phyloP scores from a whole-genome alignment of 2,888 invertebrate genomes.

The Craniophora ligustri region DNA sequence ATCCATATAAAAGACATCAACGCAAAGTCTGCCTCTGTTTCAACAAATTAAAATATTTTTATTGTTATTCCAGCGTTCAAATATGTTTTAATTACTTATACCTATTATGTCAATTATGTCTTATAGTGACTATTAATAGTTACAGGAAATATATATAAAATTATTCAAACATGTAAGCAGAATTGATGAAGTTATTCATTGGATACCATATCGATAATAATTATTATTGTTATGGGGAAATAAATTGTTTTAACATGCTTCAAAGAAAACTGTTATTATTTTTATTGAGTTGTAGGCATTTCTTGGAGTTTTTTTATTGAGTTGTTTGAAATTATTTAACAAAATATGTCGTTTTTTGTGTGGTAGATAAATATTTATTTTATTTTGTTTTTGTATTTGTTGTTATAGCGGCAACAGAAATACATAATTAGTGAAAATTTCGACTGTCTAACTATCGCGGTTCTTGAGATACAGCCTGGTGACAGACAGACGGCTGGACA shows the following conservation, averaged over 20 bases:
- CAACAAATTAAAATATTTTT: conserved; percentile 5
- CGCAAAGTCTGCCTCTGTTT: conserved; percentile 15
- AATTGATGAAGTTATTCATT: conserved; percentile 9
- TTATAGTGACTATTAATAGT: not conserved
- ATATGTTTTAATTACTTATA: not conserved
- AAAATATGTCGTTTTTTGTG: no score
- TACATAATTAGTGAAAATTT: no score
- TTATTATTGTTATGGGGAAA: conserved; percentile 16
- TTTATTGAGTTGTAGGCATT: conserved; percentile 1
- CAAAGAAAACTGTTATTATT: conserved; percentile 7
- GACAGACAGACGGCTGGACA: no score
- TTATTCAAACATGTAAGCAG: conserved; percentile 4
- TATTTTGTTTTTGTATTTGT: no score
- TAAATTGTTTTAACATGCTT: conserved; percentile 23
- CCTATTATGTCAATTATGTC: conserved; percentile 10
- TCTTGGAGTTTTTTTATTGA: not conserved
- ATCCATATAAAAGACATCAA: conserved; percentile 53
- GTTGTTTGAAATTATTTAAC: no score
- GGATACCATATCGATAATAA: not conserved
- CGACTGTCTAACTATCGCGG: no score
- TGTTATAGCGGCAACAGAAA: no score
- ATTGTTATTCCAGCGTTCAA: not conserved
- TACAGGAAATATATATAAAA: conserved; percentile 1
- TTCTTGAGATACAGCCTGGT: no score
- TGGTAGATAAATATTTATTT: no score